Conservation (phyloP, 2,113 vertebrate species). For the Stigmatopora nigra region DNA sequence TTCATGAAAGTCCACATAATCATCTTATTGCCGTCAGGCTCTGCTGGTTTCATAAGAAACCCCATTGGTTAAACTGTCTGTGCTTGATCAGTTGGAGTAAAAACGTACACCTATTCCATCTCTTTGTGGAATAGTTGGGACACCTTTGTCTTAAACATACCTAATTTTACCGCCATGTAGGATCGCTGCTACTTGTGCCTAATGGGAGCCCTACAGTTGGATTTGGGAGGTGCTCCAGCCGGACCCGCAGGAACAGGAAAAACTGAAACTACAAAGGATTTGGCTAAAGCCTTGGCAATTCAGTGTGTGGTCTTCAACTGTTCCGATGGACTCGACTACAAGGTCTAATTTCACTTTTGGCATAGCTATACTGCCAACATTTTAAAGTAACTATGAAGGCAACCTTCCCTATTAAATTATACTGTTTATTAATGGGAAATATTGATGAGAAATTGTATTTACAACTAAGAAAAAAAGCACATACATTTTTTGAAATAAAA, state of each 20-base stretch:
- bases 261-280: slow-evolving; percentile 84
- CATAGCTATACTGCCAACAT: neutral
- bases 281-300: slow-evolving; percentile 82
- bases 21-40: too few species aligned
- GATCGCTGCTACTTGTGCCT: slow-evolving; percentile 83
- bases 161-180: slow-evolving; percentile 38
- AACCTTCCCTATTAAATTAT: neutral
- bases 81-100: too few species aligned
- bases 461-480: neutral
- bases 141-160: neutral
- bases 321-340: slow-evolving; percentile 85
- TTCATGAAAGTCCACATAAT: too few species aligned
- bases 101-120: neutral
- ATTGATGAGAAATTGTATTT: neutral
- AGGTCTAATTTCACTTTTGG: slow-evolving; percentile 58
- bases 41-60: too few species aligned
- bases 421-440: neutral
- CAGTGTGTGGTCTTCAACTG: slow-evolving; percentile 90
- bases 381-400: neutral
- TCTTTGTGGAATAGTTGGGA: too few species aligned
- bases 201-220: slow-evolving; percentile 84
- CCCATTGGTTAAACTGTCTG: too few species aligned
- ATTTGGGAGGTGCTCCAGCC: slow-evolving; percentile 81
- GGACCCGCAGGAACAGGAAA: slow-evolving; percentile 85
- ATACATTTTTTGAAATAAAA: neutral